phyloP scores from a whole-genome alignment of 2,888 invertebrate genomes.

The Mythimna loreyi region DNA sequence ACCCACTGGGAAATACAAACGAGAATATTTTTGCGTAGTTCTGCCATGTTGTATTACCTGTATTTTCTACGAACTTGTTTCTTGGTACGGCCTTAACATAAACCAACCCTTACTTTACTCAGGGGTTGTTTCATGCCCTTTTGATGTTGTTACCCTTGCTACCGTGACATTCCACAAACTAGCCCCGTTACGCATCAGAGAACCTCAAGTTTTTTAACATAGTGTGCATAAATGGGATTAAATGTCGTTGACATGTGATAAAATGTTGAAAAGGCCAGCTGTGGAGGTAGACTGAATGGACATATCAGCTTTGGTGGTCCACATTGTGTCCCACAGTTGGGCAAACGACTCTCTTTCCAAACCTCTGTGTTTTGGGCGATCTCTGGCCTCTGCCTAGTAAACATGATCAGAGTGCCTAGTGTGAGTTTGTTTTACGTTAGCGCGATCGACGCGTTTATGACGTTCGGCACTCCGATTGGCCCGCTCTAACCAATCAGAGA shows the following conservation, averaged over 20 bases:
- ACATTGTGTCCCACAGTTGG: no score
- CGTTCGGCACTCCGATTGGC: no score
- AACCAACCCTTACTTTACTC: conserved; percentile 43
- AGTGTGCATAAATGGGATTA: neutral
- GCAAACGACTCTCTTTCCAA: no score
- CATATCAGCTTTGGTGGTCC: neutral
- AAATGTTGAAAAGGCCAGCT: neutral
- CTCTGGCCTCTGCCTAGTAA: no score
- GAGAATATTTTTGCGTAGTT: conserved; percentile 21
- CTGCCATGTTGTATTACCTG: conserved; percentile 18
- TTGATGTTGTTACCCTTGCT: conserved; percentile 36
- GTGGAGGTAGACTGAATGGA: neutral
- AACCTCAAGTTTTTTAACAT: conserved; percentile 19
- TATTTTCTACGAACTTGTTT: conserved; percentile 30
- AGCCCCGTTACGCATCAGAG: conserved; percentile 33
- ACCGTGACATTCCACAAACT: conserved; percentile 48
- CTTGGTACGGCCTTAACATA: conserved; percentile 32
- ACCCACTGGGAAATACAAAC: conserved; percentile 41
- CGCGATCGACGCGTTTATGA: no score
- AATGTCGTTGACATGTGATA: neutral
- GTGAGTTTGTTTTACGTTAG: no score
- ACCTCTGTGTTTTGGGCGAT: no score
- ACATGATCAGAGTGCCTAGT: no score
- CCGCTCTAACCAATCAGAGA: no score
- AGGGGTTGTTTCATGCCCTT: conserved; percentile 42